phyloP scores from a whole-genome alignment of 2,888 invertebrate genomes.

The Synanthedon vespiformis region DNA sequence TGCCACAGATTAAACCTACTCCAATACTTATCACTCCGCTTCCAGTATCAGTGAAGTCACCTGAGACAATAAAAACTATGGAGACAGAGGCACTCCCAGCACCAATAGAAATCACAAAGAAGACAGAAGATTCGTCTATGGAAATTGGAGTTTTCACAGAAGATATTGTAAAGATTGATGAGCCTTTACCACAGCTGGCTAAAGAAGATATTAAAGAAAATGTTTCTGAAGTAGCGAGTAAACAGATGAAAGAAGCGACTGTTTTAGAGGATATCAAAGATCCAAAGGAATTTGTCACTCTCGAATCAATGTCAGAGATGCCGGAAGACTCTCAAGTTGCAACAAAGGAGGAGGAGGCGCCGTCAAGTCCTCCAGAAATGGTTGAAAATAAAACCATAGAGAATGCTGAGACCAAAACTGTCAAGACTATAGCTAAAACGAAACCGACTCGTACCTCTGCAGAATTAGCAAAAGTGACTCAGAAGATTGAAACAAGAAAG shows the following conservation, averaged over 20 bases:
- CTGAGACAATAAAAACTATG: constrained; percentile 28
- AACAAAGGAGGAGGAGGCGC: background rate
- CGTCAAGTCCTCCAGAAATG: constrained; percentile 8
- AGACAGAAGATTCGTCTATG: constrained; percentile 29
- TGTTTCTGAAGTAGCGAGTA: constrained; percentile 6
- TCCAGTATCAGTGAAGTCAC: constrained; percentile 25
- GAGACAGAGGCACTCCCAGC: constrained; percentile 45
- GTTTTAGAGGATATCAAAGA: background rate
- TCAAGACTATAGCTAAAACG: constrained; percentile 17
- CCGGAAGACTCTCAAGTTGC: constrained; percentile 5
- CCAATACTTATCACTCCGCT: constrained; percentile 34
- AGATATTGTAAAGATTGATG: constrained; percentile 2
- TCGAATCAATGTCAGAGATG: constrained; percentile 7
- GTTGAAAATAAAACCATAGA: constrained; percentile 7
- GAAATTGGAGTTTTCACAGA: constrained; percentile 28
- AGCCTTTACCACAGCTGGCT: constrained; percentile 2
- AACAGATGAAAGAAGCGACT: background rate
- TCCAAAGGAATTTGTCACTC: constrained; percentile 1
- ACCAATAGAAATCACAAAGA: constrained; percentile 36
- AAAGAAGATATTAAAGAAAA: constrained; percentile 14
- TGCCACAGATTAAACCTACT: constrained; percentile 28
- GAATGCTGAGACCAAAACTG: constrained; percentile 11
- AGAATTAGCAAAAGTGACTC: background rate
- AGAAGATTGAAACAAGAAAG: background rate
- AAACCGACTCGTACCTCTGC: background rate